Conservation (phyloP, 2,888 invertebrate genomes). For the Standfussiana lucernea region DNA sequence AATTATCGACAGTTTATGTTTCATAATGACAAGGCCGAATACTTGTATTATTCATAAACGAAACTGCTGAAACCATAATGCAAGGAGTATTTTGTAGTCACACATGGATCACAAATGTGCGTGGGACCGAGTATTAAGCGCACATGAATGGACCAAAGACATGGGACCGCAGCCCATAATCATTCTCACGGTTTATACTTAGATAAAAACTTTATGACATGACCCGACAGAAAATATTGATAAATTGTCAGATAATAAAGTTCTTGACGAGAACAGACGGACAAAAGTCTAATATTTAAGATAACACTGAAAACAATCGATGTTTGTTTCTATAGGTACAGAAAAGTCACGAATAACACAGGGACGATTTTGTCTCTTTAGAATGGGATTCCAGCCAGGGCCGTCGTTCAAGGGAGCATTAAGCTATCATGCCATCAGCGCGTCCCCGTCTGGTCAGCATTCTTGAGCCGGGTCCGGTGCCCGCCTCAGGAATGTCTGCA, state of each 20-base stretch:
- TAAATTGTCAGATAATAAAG: slow-evolving; percentile 63
- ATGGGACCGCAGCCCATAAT: slow-evolving; percentile 79
- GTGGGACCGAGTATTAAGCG: slow-evolving; percentile 78
- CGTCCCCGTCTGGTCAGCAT: slow-evolving; percentile 85
- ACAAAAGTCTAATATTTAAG: slow-evolving; percentile 3
- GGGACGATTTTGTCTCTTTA: slow-evolving; percentile 79
- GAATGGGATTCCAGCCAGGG: slow-evolving; percentile 79
- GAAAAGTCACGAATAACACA: slow-evolving; percentile 28
- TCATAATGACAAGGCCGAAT: slow-evolving; percentile 9
- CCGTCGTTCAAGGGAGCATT: slow-evolving; percentile 78
- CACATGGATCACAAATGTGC: slow-evolving; percentile 86
- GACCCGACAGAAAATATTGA: slow-evolving; percentile 63
- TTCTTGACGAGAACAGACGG: slow-evolving; percentile 35
- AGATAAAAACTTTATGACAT: slow-evolving; percentile 75
- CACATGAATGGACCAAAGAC: slow-evolving; percentile 84
- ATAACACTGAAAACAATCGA: slow-evolving; percentile 15
- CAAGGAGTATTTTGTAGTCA: slow-evolving; percentile 63
- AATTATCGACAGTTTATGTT: not conserved
- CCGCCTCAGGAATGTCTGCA: slow-evolving; percentile 86
- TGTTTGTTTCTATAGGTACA: slow-evolving; percentile 14
- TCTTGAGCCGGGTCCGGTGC: slow-evolving; percentile 85
- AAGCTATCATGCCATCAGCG: slow-evolving; percentile 85
- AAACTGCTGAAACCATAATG: slow-evolving; percentile 40
- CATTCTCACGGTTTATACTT: slow-evolving; percentile 85
- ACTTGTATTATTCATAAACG: slow-evolving; percentile 33